Evolutionary conservation across 35 echinoderm and acorn worm species (phyloP), one percentile per base, ranked within the genome.

Genomic region (Apostichopus parvimensis): DNA sequence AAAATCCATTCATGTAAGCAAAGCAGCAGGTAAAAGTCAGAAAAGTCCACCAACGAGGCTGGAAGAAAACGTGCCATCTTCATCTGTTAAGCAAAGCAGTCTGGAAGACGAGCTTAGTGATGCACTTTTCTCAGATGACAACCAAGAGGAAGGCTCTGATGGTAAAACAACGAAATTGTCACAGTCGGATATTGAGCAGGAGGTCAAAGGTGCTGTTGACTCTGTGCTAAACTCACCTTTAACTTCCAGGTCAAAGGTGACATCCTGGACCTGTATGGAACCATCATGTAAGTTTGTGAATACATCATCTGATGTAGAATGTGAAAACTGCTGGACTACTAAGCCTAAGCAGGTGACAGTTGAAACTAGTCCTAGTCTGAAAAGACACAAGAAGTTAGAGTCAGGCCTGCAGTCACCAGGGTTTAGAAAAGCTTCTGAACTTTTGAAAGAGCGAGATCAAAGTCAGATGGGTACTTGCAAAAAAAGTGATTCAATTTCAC

Each of bases 301-400:
- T 70, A 5, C 57, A 55, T n/a, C 34, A 9, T 79, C 56, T 13
- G 60, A 77, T 80, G 77, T 54, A 52, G 87, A 91, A 56, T 90
- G 88, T 72, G 88, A 91, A 21, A 71, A 57, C 57, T 94, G 93
- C 59, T 90, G 93, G 88, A 23, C 64, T 53, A 20, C 88, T 17
- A 82, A 80, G 0, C 76, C 78, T 15, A 53, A 45, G 10, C 54
- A 68, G 6, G 45, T 18, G 45, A 55, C 17, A n/a, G 54, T 9
- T 13, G 34, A 25, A 54, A 53, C 6, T 82, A 18, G 54, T 8
- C 21, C 78, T 22, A 80, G 13, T 22, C 11, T n/a, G 52, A 7
- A 22, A 80, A 80, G 18, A 3, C 11, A 18, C 18, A 68, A 68
- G 0, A 15, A 15, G 11, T 82, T 14, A 18, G 85, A 26, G n/a